phyloP scores from a whole-genome alignment of 2,113 vertebrate species.

The Oxygymnocypris stewartii region DNA sequence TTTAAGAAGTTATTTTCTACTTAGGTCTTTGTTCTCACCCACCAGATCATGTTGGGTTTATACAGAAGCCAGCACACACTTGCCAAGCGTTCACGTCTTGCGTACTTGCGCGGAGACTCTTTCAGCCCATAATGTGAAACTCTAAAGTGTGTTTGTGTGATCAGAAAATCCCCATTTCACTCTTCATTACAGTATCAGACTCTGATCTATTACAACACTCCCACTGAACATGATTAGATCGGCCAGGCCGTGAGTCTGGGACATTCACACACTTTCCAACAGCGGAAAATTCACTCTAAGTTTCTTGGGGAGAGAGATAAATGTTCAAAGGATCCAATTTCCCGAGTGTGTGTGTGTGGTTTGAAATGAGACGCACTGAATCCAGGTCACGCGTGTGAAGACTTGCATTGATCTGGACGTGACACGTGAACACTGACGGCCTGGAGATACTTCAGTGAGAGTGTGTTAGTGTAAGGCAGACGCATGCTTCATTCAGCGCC shows the following conservation, averaged over 20 bases:
- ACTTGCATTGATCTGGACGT: neutral
- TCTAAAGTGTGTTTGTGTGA: neutral
- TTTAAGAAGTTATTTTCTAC: neutral
- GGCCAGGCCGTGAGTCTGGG: neutral
- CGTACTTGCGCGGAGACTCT: neutral
- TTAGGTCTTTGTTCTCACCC: neutral
- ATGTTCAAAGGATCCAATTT: conserved; percentile 17
- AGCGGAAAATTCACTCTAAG: neutral
- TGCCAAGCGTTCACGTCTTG: neutral
- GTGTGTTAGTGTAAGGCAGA: conserved; percentile 25
- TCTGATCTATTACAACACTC: neutral
- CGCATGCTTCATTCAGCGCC: conserved; percentile 45
- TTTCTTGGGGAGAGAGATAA: neutral
- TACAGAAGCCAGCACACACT: neutral
- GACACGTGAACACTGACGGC: conserved; percentile 6
- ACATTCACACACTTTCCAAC: neutral
- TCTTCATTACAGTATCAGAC: neutral
- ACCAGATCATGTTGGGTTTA: neutral
- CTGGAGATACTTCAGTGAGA: neutral
- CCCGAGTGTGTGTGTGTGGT: neutral
- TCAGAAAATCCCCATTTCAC: neutral
- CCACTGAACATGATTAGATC: neutral
- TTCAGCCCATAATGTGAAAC: neutral
- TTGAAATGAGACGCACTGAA: conserved; percentile 7
- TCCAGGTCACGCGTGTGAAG: neutral